Evolutionary conservation across 2,797 vertebrate species (phyloP).

Genomic region (Perodicticus potto): DNA sequence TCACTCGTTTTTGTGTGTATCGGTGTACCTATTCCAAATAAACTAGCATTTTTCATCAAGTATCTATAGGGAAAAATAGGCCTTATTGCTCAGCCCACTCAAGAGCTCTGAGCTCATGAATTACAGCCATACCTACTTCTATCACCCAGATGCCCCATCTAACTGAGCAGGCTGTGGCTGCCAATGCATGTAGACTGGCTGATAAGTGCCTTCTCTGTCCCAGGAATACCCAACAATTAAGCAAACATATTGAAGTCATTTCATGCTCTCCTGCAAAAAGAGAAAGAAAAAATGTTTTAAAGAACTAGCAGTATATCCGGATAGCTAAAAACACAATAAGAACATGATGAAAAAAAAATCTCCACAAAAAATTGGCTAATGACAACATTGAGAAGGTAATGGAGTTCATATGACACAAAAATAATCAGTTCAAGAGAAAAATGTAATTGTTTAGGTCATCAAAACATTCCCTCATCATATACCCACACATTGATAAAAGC

Average conservation of each 20-base stretch:
- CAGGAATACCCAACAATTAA: slow-evolving; percentile 46
- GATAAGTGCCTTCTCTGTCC: neutral
- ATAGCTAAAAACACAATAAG: neutral
- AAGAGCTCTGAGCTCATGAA: neutral
- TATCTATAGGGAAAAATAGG: neutral
- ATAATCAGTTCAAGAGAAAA: slow-evolving; percentile 21
- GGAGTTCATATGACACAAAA: neutral
- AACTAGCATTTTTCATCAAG: neutral
- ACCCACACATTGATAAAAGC: neutral
- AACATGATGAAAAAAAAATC: neutral
- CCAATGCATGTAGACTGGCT: neutral
- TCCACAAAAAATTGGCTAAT: neutral
- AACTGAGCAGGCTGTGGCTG: neutral
- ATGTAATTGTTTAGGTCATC: neutral
- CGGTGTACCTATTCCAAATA: neutral
- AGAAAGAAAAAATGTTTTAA: neutral
- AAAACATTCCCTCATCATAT: neutral
- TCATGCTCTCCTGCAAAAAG: neutral
- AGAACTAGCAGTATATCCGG: neutral
- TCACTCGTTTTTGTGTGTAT: neutral
- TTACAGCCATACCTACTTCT: neutral
- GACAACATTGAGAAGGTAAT: neutral
- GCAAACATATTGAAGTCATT: neutral
- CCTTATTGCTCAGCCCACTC: neutral
- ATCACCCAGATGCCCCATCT: neutral